Evolutionary conservation across 2,113 vertebrate genomes (phyloP), one percentile per base, ranked within the genome.

Genomic region (Cervus canadensis): DNA sequence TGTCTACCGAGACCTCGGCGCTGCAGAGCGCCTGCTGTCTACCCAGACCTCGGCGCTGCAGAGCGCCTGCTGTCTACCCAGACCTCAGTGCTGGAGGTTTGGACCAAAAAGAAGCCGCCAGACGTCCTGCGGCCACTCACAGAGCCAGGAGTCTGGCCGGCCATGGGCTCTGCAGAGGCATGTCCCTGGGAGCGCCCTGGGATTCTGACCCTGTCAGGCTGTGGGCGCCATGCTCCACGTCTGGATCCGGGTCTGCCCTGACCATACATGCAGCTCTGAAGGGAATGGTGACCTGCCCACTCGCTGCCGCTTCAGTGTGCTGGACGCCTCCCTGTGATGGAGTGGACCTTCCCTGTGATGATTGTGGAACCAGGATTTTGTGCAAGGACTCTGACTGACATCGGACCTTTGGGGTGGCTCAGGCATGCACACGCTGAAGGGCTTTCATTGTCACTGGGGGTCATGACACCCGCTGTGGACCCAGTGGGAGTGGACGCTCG

Each of bases 1-100:
- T 71, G n/a, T 33, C 2, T 5, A 0, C 15, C 7, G 0, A n/a
- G 71, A 12, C 12, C 21, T 10, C 3, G 1, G 23, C 23, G 10
- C 71, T 5, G 2, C n/a, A 23, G n/a, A 4, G 36, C 5, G 6
- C 23, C 71, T 13, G 25, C 74, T 45, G 40, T 15, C 9, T 59
- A 59, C 23, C 25, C 36, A n/a, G 71, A 12, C 12, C 21, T 10
- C 3, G 40, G 40, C 40, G 40, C 40, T 40, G 40, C 1, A 40
- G 40, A 40, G 40, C 40, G 40, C 40, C 40, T 40, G 40, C 40
- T 40, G 40, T 40, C 40, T 59, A 59, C 23, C 9, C 25, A 59
- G 64, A 67, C 33, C 33, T 16, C 64, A 9, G 64, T 7, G 1
- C 78, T 50, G 16, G 30, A n/a, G 11, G 30, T 52, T 23, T 82